A percentile compares a stretch with the other conserved stretches of the same genome.
phyloP scores from a whole-genome alignment of 2,888 invertebrate genomes.

The Eretmocerus hayati region DNA sequence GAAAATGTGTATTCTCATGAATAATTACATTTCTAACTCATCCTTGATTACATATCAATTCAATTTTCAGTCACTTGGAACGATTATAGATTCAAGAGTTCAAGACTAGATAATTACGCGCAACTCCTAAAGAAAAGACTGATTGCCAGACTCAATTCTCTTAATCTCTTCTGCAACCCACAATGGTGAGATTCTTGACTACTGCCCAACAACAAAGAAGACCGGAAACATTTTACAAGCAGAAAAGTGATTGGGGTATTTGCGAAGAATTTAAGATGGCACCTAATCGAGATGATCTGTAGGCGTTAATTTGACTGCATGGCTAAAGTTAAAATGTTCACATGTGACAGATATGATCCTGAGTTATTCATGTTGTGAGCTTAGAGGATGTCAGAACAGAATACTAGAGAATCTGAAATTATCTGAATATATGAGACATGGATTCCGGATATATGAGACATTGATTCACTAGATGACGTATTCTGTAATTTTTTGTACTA shows the following conservation, averaged over 20 bases:
- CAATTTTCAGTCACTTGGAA: conserved; percentile 14
- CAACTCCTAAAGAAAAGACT: too few species aligned
- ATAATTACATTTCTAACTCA: too few species aligned
- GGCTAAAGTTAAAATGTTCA: conserved; percentile 36
- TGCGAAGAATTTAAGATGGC: conserved; percentile 18
- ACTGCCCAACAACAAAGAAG: background rate
- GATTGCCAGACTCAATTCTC: too few species aligned
- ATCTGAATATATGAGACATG: conserved; percentile 22
- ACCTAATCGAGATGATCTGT: conserved; percentile 4
- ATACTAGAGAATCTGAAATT: background rate
- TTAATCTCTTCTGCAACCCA: too few species aligned
- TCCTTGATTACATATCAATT: too few species aligned
- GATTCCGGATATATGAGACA: too few species aligned
- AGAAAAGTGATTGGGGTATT: conserved; percentile 31
- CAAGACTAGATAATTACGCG: too few species aligned
- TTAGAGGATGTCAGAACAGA: conserved; percentile 33
- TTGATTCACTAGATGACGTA: conserved; percentile 13
- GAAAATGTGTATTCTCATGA: too few species aligned
- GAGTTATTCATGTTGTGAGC: conserved; percentile 40
- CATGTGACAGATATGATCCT: conserved; percentile 32
- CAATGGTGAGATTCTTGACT: conserved; percentile 14
- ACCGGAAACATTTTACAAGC: background rate
- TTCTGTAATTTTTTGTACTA: conserved; percentile 27
- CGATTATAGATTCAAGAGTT: too few species aligned
- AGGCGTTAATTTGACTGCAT: conserved; percentile 21